Conservation (phyloP, 2,888 invertebrate genomes). For the Chironomus tentans region DNA sequence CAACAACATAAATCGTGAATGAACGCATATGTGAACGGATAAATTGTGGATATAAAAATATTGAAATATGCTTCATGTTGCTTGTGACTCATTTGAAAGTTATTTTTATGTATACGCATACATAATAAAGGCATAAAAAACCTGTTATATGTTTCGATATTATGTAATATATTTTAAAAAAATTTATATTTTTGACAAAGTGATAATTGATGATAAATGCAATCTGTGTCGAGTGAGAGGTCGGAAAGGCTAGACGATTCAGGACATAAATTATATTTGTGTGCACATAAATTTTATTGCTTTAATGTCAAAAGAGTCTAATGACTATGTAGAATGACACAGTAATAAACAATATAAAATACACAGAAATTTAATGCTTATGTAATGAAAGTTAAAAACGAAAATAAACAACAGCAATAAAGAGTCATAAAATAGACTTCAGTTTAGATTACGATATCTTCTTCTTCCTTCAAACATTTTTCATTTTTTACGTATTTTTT, state of each 20-base stretch:
- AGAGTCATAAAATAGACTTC: not conserved
- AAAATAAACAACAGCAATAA: not conserved
- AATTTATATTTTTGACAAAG: not conserved
- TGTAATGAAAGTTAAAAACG: not conserved
- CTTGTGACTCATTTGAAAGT: constrained; percentile 5
- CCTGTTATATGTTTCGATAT: not conserved
- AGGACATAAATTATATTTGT: not conserved
- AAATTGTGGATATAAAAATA: not conserved
- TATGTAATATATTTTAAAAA: not conserved
- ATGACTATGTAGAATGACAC: not conserved
- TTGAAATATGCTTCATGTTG: not conserved
- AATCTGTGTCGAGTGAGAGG: not conserved
- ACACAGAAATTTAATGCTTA: not conserved
- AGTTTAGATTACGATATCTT: not conserved
- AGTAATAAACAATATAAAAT: not conserved
- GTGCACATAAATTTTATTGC: not conserved
- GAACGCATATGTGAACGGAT: not conserved
- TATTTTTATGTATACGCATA: not conserved
- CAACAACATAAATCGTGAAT: not conserved
- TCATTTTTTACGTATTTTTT: not conserved
- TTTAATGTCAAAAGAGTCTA: not conserved
- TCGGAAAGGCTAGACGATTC: not conserved
- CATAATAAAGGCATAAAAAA: not conserved
- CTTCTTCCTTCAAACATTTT: not conserved
- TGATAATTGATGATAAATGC: not conserved